phyloP scores from a whole-genome alignment of 2,113 vertebrate species.

The Lichenostomus cassidix region DNA sequence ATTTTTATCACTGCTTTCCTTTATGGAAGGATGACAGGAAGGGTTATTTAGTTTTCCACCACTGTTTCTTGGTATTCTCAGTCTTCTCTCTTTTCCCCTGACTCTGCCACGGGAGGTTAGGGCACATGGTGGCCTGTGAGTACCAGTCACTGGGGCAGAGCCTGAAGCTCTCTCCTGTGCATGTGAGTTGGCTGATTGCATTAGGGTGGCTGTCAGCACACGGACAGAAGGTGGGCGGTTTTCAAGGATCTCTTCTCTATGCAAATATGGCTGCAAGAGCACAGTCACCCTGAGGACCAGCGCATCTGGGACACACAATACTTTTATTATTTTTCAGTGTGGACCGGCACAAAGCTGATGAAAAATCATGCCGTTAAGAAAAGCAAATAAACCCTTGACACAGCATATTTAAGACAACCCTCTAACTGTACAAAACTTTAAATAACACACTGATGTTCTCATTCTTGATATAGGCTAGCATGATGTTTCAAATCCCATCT shows the following conservation, averaged over 20 bases:
- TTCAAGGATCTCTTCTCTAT: background rate
- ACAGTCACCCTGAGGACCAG: background rate
- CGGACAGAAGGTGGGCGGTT: background rate
- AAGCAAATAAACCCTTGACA: background rate
- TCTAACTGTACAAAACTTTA: background rate
- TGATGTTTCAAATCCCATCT: background rate
- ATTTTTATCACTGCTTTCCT: background rate
- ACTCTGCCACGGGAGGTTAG: background rate
- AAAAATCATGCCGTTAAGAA: background rate
- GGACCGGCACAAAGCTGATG: background rate
- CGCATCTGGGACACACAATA: background rate
- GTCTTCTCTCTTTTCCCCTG: background rate
- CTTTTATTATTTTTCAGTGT: background rate
- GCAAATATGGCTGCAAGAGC: background rate
- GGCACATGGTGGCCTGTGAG: background rate
- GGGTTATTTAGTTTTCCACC: background rate
- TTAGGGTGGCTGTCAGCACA: background rate
- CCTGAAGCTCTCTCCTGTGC: background rate
- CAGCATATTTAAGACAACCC: background rate
- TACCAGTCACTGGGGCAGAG: background rate
- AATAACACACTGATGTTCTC: background rate
- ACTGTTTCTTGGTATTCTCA: background rate
- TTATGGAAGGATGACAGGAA: background rate
- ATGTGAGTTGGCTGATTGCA: background rate
- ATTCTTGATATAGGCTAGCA: background rate